phyloP scores from a whole-genome alignment of 1,140 invertebrate species.

The Listronotus oregonensis region DNA sequence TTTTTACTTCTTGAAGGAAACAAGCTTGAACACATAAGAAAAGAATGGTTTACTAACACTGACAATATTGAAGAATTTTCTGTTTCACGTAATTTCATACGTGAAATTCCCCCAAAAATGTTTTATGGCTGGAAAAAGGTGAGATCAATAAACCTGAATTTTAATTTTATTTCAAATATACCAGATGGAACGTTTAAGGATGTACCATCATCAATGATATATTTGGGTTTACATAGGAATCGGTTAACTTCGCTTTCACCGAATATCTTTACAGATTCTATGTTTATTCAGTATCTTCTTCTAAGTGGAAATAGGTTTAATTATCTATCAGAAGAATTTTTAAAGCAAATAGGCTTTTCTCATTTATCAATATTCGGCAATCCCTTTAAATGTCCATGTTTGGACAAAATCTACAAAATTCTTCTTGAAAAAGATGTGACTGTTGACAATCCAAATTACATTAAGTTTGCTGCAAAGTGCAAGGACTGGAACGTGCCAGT shows the following conservation, averaged over 20 bases:
- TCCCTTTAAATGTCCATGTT: neutral
- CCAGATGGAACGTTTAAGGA: neutral
- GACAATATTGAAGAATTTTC: neutral
- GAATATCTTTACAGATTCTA: neutral
- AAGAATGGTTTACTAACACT: conserved; percentile 1
- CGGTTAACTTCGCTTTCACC: neutral
- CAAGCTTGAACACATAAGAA: neutral
- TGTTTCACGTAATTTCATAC: neutral
- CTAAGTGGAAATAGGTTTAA: conserved; percentile 1
- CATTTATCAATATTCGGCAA: neutral
- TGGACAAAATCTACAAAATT: neutral
- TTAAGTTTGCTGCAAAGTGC: too few species aligned
- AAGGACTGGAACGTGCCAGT: too few species aligned
- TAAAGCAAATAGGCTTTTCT: neutral
- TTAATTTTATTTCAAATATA: neutral
- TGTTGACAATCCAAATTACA: too few species aligned
- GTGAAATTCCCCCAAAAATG: neutral
- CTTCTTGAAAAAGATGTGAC: too few species aligned
- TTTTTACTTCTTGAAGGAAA: neutral
- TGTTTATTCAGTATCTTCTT: neutral
- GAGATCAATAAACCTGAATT: neutral
- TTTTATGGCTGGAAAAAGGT: conserved; percentile 1
- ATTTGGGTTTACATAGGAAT: neutral
- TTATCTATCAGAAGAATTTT: neutral
- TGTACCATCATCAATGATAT: neutral